phyloP scores from a whole-genome alignment of 2,888 invertebrate species.

The Poecilus cupreus region DNA sequence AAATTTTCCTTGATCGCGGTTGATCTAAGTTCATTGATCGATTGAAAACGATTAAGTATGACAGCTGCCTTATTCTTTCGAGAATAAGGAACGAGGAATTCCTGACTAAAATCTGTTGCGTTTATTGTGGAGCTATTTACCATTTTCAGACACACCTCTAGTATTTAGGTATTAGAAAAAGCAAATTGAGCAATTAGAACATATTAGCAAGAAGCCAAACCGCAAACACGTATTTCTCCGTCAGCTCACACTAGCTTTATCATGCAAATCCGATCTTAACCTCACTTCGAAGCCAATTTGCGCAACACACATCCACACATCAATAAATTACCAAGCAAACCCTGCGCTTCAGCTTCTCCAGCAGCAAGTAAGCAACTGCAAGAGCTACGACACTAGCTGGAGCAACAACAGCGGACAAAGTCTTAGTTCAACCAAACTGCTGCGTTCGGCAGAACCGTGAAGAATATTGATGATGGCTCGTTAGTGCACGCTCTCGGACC shows the following conservation, averaged over 20 bases:
- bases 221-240: no score
- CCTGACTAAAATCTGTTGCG: no score
- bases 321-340: neutral
- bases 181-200: no score
- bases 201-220: no score
- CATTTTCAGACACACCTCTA: no score
- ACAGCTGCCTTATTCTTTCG: no score
- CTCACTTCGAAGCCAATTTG: neutral
- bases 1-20: no score
- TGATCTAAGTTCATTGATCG: no score
- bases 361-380: neutral
- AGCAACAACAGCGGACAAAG: neutral
- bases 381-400: neutral
- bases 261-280: neutral
- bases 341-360: neutral
- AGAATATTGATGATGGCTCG: conserved; percentile 26
- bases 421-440: neutral
- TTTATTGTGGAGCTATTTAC: no score
- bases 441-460: conserved; percentile 18
- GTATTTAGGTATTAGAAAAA: no score
- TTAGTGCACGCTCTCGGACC: conserved; percentile 27
- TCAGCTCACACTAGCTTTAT: neutral
- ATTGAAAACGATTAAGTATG: no score
- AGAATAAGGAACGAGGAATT: no score
- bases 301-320: neutral